These are phyloP conservation scores for Nyctibius bracteatus DNA, from an alignment of 2,113 vertebrate species.

Conservation along the genomic window DNA sequence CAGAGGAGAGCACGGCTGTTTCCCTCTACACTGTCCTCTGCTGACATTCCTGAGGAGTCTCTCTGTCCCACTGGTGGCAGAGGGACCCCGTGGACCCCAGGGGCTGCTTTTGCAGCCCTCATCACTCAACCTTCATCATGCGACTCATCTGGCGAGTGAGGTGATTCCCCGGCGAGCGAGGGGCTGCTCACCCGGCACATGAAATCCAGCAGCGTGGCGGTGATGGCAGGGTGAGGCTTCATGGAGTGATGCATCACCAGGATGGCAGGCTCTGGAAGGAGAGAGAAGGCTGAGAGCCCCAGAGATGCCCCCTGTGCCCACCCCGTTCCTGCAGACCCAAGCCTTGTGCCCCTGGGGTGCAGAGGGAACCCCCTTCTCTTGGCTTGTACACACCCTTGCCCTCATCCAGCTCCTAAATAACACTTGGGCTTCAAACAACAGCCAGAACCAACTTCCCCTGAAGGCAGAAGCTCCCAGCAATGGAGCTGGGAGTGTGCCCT, in stretches of 20 bases:
- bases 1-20: neutral
- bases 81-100: rapidly evolving
- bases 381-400: neutral
- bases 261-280: slow-evolving; percentile 87
- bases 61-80: neutral
- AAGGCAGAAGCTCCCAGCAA: neutral
- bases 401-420: neutral
- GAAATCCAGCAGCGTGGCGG: slow-evolving; percentile 95
- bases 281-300: neutral
- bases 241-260: slow-evolving; percentile 99
- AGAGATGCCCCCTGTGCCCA: rapidly evolving
- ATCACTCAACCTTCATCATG: rapidly evolving
- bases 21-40: neutral
- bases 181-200: slow-evolving; percentile 88
- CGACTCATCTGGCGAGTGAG: neutral
- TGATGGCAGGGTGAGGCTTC: slow-evolving; percentile 98
- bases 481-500: neutral
- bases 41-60: neutral
- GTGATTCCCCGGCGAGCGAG: rapidly evolving
- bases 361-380: neutral
- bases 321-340: neutral
- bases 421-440: rapidly evolving
- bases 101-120: neutral
- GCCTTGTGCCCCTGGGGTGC: rapidly evolving
- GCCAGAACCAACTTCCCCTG: neutral